Percentiles rank a stretch among this genome's conserved stretches.
Conservation (phyloP, 2,113 vertebrate species). For the Ifrita kowaldi region DNA sequence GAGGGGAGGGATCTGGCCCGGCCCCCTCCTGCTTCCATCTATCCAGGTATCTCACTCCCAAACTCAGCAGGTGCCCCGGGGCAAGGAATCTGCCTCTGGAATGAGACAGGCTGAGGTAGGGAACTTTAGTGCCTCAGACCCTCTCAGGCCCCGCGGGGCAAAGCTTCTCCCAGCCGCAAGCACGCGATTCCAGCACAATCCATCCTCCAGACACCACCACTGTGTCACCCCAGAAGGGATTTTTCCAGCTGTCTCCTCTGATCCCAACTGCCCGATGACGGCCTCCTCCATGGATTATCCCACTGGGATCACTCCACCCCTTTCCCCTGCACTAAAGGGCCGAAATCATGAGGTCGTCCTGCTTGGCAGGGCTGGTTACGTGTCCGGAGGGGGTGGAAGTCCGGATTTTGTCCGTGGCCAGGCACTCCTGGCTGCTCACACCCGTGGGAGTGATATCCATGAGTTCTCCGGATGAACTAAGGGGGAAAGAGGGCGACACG, state of each 20-base stretch:
- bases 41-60: background rate
- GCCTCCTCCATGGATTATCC: slow-evolving; percentile 15
- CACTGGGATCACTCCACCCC: slow-evolving; percentile 19
- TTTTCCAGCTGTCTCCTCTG: background rate
- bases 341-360: slow-evolving; percentile 78
- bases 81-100: slow-evolving; percentile 35
- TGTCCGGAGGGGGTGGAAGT: slow-evolving; percentile 83
- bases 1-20: background rate
- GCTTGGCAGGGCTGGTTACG: slow-evolving; percentile 71
- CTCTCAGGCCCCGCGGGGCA: background rate
- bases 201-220: background rate
- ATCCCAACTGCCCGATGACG: background rate
- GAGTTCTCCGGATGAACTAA: slow-evolving; percentile 94
- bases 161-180: slow-evolving; percentile 12
- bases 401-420: slow-evolving; percentile 84
- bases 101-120: slow-evolving; percentile 74
- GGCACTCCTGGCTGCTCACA: slow-evolving; percentile 81
- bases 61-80: slow-evolving; percentile 38
- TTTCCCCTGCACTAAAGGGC: slow-evolving; percentile 71
- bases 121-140: slow-evolving; percentile 20
- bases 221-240: slow-evolving; percentile 16
- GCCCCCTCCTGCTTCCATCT: background rate
- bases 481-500: slow-evolving; percentile 92
- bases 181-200: slow-evolving; percentile 26
- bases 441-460: slow-evolving; percentile 92